phyloP scores from a whole-genome alignment of 2,888 invertebrate genomes.

The Cartodere bifasciata region DNA sequence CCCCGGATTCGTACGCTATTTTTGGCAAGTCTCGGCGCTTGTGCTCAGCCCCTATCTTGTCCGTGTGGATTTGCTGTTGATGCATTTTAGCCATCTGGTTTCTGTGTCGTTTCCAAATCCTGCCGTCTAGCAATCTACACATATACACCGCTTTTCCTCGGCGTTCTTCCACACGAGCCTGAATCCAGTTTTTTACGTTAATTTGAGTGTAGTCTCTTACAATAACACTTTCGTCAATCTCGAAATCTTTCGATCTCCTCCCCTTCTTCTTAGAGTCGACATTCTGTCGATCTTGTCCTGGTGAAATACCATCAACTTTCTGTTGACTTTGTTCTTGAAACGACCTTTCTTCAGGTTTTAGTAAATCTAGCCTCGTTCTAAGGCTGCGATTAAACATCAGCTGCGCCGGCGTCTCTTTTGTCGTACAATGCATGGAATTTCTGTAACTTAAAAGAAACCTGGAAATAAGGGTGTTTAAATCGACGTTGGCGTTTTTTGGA shows the following conservation, averaged over 20 bases:
- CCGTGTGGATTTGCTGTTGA: no score
- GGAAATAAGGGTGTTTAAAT: conserved; percentile 1
- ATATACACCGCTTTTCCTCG: not conserved
- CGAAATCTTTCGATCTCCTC: not conserved
- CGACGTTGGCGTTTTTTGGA: not conserved
- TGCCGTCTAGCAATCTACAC: not conserved
- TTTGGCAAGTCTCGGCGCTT: no score
- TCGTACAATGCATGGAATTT: conserved; percentile 2
- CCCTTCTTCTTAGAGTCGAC: not conserved
- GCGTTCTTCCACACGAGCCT: not conserved
- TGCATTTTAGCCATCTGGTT: no score
- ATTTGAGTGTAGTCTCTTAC: not conserved
- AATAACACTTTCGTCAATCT: conserved; percentile 1
- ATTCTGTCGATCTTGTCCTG: not conserved
- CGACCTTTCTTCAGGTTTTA: not conserved
- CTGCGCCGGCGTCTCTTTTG: not conserved
- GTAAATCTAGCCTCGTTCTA: conserved; percentile 1
- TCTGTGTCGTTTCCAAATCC: conserved; percentile 2
- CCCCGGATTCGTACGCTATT: no score
- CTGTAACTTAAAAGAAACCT: conserved; percentile 2
- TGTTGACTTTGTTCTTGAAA: not conserved
- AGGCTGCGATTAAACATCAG: conserved; percentile 2
- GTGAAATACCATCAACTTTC: no score
- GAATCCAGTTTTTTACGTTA: conserved; percentile 1
- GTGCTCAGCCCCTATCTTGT: no score